Evolutionary conservation across 2,888 invertebrate genomes (phyloP), one percentile per base, ranked within the genome.

Genomic region (Hyposoter didymator): DNA sequence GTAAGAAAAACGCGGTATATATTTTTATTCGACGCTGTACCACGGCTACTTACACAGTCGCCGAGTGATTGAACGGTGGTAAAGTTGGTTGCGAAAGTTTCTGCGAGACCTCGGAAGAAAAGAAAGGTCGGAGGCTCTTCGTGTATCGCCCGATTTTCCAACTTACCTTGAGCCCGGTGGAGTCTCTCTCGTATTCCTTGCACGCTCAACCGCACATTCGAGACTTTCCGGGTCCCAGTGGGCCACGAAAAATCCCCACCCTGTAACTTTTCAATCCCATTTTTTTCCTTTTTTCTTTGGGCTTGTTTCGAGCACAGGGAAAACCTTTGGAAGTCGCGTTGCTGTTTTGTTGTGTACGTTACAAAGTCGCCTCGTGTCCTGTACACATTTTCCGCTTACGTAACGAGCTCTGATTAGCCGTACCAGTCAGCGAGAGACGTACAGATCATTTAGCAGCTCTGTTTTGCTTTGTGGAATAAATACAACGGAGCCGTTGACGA

Each of bases 381-480:
- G 49, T 52, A 49, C 47, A 7, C 47, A 7, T 39, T 19, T 17
- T 5, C 43, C 49, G 39, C 88, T 90, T 91, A 89, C 90, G 90
- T 91, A 91, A 91, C 90, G 87, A 90, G 89, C 86, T 86, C 88
- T 85, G 90, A 91, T 90, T 90, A 90, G 89, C 86, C 88, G 90
- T 91, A 90, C 90, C 91, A 90, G 89, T 89, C 89, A 82, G 88
- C 66, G 83, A 89, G 83, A 89, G 89, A 89, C 87, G 80, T 67
- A 88, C 87, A 80, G 86, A 86, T 86, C 86, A 82, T 87, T 86
- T 84, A 81, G 87, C 86, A 76, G 79, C 72, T 75, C 45, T 52
- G 73, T 64, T 83, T 69, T 62, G 59, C 72, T 76, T 67, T 35
- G 39, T 35, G 64, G 74, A 69, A 52, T 73, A 17, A 75, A 79